Conservation (phyloP, 1,140 invertebrate species). For the Hycleus cichorii region DNA sequence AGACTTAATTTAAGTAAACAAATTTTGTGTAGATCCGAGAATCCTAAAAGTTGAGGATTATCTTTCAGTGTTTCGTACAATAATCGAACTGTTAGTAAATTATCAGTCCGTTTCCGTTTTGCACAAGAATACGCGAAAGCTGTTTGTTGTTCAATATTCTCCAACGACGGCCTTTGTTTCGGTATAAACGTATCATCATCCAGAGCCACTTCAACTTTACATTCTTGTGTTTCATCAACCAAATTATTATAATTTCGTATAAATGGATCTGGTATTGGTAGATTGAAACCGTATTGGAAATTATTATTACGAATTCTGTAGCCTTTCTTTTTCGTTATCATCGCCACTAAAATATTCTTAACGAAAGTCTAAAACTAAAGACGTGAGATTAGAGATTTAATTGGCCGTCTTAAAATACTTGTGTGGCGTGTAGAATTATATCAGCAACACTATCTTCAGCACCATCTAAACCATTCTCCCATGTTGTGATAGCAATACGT, state of each 20-base stretch:
- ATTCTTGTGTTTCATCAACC: constrained; percentile 28
- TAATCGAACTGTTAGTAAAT: constrained; percentile 25
- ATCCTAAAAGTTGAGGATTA: constrained; percentile 28
- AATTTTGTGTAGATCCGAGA: constrained; percentile 26
- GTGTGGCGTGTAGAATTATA: constrained; percentile 31
- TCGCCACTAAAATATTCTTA: constrained; percentile 48
- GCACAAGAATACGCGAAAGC: constrained; percentile 36
- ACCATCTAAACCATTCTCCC: constrained; percentile 36
- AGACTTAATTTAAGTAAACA: constrained; percentile 30
- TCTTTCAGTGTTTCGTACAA: constrained; percentile 31
- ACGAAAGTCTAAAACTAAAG: constrained; percentile 34
- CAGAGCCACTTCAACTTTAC: constrained; percentile 27
- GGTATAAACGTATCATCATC: constrained; percentile 34
- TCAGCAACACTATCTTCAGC: constrained; percentile 32
- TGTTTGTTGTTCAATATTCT: constrained; percentile 32
- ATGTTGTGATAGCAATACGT: constrained; percentile 31
- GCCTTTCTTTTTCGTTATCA: constrained; percentile 46
- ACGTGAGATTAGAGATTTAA: too few species aligned
- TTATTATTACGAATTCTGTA: constrained; percentile 47
- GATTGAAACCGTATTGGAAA: constrained; percentile 47
- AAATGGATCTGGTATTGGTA: constrained; percentile 49
- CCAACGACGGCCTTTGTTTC: constrained; percentile 26
- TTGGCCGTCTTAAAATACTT: constrained; percentile 13
- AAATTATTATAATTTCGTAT: constrained; percentile 43
- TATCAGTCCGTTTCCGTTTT: constrained; percentile 13